A percentile compares a stretch with the other conserved stretches of the same genome.
These are phyloP conservation scores for Apamea epomidion DNA, from an alignment of 2,888 invertebrate species.

Conservation along the genomic window DNA sequence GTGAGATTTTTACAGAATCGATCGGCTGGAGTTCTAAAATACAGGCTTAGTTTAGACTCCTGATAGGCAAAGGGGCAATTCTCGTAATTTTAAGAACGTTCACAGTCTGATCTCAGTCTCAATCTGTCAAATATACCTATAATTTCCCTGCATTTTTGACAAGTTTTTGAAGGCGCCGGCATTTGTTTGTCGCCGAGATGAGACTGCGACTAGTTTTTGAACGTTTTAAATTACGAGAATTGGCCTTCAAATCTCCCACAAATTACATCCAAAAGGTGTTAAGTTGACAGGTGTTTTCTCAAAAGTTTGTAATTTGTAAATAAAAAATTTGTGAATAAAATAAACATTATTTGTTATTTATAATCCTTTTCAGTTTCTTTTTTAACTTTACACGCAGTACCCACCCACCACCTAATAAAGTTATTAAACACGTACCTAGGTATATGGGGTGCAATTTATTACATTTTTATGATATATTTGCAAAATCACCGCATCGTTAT, in stretches of 20 bases:
- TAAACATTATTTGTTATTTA: background rate
- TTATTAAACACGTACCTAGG: slow-evolving; percentile 29
- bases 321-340: background rate
- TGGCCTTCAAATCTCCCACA: no score
- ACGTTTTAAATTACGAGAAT: no score
- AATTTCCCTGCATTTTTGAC: background rate
- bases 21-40: background rate
- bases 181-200: no score
- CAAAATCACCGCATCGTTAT: slow-evolving; percentile 55
- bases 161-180: no score
- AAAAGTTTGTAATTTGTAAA: no score
- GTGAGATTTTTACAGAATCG: no score
- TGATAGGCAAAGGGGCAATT: no score
- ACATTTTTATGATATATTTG: slow-evolving; percentile 57
- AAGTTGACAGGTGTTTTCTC: no score
- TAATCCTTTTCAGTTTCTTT: background rate
- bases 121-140: no score
- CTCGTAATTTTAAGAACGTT: background rate
- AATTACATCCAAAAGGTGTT: no score
- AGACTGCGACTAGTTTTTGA: background rate
- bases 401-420: slow-evolving; percentile 10
- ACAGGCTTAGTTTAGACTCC: no score
- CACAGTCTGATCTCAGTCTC: no score
- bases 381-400: background rate
- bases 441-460: slow-evolving; percentile 38